A percentile compares a stretch with the other conserved stretches of the same genome.
Evolutionary conservation across 2,113 vertebrate species (phyloP).

Genomic region (Eudyptes chrysolophus): DNA sequence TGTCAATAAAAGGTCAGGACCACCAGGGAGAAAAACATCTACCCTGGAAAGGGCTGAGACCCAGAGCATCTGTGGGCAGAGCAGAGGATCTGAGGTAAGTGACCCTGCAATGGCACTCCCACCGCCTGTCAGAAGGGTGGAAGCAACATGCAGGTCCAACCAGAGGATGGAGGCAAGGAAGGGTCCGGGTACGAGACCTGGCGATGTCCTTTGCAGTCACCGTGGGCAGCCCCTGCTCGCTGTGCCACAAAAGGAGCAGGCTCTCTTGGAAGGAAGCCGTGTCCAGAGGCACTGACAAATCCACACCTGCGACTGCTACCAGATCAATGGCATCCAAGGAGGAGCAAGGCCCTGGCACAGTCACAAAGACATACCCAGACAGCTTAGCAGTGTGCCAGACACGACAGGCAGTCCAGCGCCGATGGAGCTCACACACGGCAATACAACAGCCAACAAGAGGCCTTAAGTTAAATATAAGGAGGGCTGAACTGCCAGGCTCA

Average conservation of each 20-base stretch:
- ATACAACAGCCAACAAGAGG: neutral
- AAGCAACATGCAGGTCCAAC: neutral
- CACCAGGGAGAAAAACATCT: too few relatives aligned
- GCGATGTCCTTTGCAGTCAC: neutral
- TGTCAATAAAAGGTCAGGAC: neutral
- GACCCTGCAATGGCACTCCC: neutral
- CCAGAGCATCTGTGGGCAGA: neutral
- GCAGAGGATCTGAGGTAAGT: fast-evolving
- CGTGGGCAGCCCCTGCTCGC: neutral
- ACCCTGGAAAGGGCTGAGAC: neutral
- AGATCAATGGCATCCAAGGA: neutral
- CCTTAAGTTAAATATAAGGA: neutral
- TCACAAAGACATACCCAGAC: neutral
- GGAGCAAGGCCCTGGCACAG: neutral
- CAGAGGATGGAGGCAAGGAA: neutral
- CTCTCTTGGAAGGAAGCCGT: neutral
- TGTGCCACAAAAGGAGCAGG: neutral
- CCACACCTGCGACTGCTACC: neutral
- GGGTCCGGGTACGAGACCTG: fast-evolving
- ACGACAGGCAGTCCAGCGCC: neutral
- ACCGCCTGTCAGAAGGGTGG: neutral
- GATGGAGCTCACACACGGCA: fast-evolving
- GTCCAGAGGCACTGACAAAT: neutral
- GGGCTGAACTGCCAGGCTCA: neutral
- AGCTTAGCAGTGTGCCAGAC: neutral